These are phyloP conservation scores for Cataglyphis cursor DNA, from an alignment of 2,888 invertebrate genomes.

Conservation along the genomic window DNA sequence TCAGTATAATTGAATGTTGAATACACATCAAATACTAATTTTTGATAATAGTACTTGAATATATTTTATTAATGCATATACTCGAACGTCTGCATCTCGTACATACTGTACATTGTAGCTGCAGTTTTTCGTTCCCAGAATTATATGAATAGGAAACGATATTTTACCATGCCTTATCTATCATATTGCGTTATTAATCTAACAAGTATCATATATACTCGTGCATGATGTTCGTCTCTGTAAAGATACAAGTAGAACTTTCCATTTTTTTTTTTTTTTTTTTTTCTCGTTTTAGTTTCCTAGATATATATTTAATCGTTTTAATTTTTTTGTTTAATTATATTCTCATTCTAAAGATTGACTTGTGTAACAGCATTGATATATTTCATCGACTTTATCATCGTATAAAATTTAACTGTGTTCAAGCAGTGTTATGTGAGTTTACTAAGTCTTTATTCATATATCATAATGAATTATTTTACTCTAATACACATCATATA, in stretches of 20 bases:
- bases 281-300: slow-evolving; percentile 32
- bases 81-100: slow-evolving; percentile 54
- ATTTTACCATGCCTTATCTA: slow-evolving; percentile 35
- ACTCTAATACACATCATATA: slow-evolving; percentile 28
- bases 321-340: slow-evolving; percentile 45
- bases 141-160: slow-evolving; percentile 32
- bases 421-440: slow-evolving; percentile 86
- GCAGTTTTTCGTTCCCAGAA: slow-evolving; percentile 40
- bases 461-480: slow-evolving; percentile 20
- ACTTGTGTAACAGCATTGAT: slow-evolving; percentile 28
- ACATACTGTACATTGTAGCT: slow-evolving; percentile 60
- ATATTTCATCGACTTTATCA: slow-evolving; percentile 37
- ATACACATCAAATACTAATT: slow-evolving; percentile 50
- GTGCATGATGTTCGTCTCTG: slow-evolving; percentile 47
- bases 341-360: slow-evolving; percentile 40
- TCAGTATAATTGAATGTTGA: slow-evolving; percentile 58
- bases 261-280: slow-evolving; percentile 35
- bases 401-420: slow-evolving; percentile 66
- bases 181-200: slow-evolving; percentile 29
- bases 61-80: slow-evolving; percentile 50
- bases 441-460: slow-evolving; percentile 73
- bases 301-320: slow-evolving; percentile 46
- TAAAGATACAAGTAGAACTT: slow-evolving; percentile 47
- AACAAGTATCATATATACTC: slow-evolving; percentile 30
- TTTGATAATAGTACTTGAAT: slow-evolving; percentile 46